These are phyloP conservation scores for Morinoia aosen DNA, from an alignment of 2,888 invertebrate genomes.

Conservation along the genomic window DNA sequence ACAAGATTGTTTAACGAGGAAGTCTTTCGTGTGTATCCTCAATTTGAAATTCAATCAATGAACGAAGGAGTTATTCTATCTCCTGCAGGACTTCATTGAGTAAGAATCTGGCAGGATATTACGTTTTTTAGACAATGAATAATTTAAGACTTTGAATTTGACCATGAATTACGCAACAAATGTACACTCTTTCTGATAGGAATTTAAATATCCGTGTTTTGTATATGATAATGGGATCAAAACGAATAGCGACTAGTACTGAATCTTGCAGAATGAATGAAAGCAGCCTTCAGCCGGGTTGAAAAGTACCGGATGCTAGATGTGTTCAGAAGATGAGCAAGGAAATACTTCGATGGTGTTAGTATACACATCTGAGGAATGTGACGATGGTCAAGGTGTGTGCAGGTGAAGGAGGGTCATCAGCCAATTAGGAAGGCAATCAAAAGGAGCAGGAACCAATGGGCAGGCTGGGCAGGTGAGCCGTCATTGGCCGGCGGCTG, in stretches of 20 bases:
- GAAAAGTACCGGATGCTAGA: not conserved
- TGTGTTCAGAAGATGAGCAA: not conserved
- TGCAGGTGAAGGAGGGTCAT: conserved; percentile 10
- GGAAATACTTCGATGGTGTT: not conserved
- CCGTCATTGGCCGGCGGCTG: conserved; percentile 1
- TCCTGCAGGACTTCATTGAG: no score
- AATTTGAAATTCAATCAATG: no score
- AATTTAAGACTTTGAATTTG: no score
- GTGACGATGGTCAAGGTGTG: conserved; percentile 12
- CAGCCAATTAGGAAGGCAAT: conserved; percentile 41
- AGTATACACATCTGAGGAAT: not conserved
- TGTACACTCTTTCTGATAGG: no score
- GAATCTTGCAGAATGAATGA: not conserved
- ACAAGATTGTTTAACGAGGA: no score
- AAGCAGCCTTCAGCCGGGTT: not conserved
- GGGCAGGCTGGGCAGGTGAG: conserved; percentile 11
- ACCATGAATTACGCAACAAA: no score
- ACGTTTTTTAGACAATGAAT: no score
- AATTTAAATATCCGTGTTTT: no score
- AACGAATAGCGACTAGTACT: not conserved
- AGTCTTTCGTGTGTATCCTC: no score
- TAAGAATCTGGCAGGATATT: no score
- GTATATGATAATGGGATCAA: no score
- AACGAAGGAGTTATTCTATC: no score
- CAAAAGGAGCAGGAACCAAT: conserved; percentile 49